Evolutionary conservation across 2,113 vertebrate species (phyloP), one percentile per base, ranked within the genome.

Genomic region (Callocephalon fimbriatum): DNA sequence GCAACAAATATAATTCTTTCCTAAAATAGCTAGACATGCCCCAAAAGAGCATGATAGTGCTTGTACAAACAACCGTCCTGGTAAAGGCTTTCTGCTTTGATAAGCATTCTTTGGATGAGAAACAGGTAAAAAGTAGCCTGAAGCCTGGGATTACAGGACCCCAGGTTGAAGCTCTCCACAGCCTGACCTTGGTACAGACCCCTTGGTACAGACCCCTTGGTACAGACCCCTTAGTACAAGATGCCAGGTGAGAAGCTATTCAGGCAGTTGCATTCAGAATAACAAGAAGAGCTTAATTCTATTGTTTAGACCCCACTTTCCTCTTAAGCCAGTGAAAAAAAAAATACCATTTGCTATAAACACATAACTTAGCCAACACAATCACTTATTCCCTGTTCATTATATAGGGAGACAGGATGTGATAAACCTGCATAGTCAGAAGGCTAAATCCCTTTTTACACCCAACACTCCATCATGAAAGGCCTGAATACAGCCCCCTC

Each of bases 361-460:
- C 38, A 50, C 62, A 10, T 53, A 61, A 62, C 12, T 66, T 66
- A 59, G 59, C 32, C 79, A 91, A 74, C 54, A 91, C 45, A 87
- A 81, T 61, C 6, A 2, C n/a, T 86, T 91, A 66, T 54, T 85
- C 75, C 80, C 51, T 25, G 5, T 27, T 78, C 84, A 31, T 62
- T 93, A 45, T n/a, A 38, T 1, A 67, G 35, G 29, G 32, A 93
- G 89, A 65, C n/a, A 61, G 86, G 73, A 89, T 51, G 61, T 72
- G 80, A 81, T 96, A 94, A 96, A 93, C 86, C 61, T 65, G 51
- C 70, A 75, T 61, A 87, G 59, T 66, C 72, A 66, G 63, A 42
- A 86, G 51, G 44, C 44, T 89, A 94, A 96, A 94, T 83, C 76
- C 73, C 26, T 84, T 76, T 96, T 96, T 77, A 89, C 2, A 0